These are phyloP conservation scores for Eledone cirrhosa DNA, from an alignment of 2,888 invertebrate genomes.

Conservation along the genomic window DNA sequence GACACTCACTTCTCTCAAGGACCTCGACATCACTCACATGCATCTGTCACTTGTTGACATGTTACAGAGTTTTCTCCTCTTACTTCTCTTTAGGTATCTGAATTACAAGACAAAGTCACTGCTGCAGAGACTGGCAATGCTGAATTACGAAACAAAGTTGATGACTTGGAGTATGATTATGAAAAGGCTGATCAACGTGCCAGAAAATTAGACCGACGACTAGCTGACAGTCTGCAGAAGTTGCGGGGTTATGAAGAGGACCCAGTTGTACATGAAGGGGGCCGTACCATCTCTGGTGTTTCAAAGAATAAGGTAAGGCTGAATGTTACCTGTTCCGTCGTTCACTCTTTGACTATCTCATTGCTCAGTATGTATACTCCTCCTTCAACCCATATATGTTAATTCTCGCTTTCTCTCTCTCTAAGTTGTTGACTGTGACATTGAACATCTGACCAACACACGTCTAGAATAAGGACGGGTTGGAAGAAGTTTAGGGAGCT, in stretches of 20 bases:
- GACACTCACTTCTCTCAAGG: no score
- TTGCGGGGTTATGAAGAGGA: conserved; percentile 68
- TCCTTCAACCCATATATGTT: no score
- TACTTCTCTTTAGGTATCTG: conserved; percentile 64
- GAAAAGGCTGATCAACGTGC: conserved; percentile 75
- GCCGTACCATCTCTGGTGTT: conserved; percentile 59
- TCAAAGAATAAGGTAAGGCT: conserved; percentile 60
- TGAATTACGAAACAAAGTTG: conserved; percentile 93
- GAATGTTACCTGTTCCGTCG: no score
- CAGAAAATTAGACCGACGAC: conserved; percentile 90
- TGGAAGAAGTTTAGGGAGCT: no score
- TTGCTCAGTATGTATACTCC: no score
- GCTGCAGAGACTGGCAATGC: conserved; percentile 94
- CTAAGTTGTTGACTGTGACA: no score
- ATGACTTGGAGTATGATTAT: conserved; percentile 83
- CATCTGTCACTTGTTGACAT: background rate
- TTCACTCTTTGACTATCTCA: no score
- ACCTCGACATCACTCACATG: no score
- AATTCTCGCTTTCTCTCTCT: no score
- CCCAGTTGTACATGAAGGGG: conserved; percentile 54
- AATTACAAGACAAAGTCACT: conserved; percentile 76
- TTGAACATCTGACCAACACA: no score
- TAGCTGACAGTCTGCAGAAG: conserved; percentile 91
- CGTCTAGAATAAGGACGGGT: no score
- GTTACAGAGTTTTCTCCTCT: background rate